Evolutionary conservation across 2,797 vertebrate genomes (phyloP), one percentile per base, ranked within the genome.

Genomic region (Mus spretus): DNA sequence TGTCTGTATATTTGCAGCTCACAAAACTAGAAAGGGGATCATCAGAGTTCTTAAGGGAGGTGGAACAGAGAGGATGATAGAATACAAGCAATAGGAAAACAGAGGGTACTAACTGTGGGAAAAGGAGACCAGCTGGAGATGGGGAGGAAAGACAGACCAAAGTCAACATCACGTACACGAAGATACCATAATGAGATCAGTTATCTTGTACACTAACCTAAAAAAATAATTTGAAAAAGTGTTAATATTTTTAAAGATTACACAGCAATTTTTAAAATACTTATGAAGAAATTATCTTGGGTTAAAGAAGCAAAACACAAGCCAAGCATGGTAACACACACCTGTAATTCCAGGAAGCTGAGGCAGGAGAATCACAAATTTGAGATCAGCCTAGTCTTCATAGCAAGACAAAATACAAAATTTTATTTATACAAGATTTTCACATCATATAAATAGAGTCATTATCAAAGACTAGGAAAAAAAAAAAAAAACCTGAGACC

Each of bases 401-500:
- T 22, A 85, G 40, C 20, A 72, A 93, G 61, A 47, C 4, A 85
- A 89, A 74, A 86, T 80, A 72, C 11, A 47, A 50, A 72, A 47
- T 47, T 44, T 28, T 65, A 90, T 37, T 75, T 77, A 55, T 50
- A 44, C 78, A 77, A 78, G 20, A 83, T 79, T 84, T 57, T 59
- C 81, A 79, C 28, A 40, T 80, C 85, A 40, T 55, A 90, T 85
- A 90, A 93, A 37, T 61, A 57, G 5, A 84, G 61, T 55, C 63
- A 37, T 53, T 90, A n/a, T 85, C 40, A 85, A 77, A 89, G 11
- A 89, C 37, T 12, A 63, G n/a, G 15, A 70, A 80, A 40, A 89
- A 93, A 93, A 84, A 70, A 80, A 40, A 89, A 93, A 93, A 84
- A 50, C 55, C 37, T 79, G 47, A 77, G 80, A 59, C 82, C 14